A percentile compares a stretch with the other conserved stretches of the same genome.
phyloP scores from a whole-genome alignment of 2,888 invertebrate species.

The Eulithis testata region DNA sequence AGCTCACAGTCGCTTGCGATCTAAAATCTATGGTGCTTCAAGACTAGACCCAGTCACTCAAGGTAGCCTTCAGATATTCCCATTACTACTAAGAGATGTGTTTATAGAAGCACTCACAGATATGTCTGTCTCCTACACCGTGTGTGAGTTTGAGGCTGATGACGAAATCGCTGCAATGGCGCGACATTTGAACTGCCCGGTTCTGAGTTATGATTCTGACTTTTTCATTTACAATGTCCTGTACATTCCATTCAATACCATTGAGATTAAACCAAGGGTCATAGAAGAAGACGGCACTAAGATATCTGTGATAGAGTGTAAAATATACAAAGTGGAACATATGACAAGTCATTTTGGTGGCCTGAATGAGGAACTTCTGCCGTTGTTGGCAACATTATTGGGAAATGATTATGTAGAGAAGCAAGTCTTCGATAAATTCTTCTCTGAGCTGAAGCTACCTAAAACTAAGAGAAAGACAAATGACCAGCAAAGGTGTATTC shows the following conservation, averaged over 20 bases:
- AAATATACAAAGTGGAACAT: slow-evolving; percentile 89
- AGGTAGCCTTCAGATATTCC: slow-evolving; percentile 86
- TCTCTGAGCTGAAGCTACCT: slow-evolving; percentile 85
- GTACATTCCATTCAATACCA: slow-evolving; percentile 91
- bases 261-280: slow-evolving; percentile 79
- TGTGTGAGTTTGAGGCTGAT: slow-evolving; percentile 96
- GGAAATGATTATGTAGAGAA: slow-evolving; percentile 95
- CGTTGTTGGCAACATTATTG: slow-evolving; percentile 91
- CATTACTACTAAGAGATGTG: slow-evolving; percentile 89
- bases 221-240: slow-evolving; percentile 94
- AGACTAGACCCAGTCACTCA: slow-evolving; percentile 84
- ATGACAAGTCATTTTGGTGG: slow-evolving; percentile 87
- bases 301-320: slow-evolving; percentile 85
- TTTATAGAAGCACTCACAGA: slow-evolving; percentile 89
- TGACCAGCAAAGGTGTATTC: slow-evolving; percentile 88
- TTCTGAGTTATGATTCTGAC: slow-evolving; percentile 97
- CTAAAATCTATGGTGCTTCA: slow-evolving; percentile 85
- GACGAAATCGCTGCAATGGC: slow-evolving; percentile 93
- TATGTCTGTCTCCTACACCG: slow-evolving; percentile 87
- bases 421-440: slow-evolving; percentile 88
- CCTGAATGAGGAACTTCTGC: slow-evolving; percentile 87
- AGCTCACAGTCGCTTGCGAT: slow-evolving; percentile 82
- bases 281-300: slow-evolving; percentile 57
- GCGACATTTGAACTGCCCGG: slow-evolving; percentile 90
- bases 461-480: slow-evolving; percentile 82